Conservation (phyloP, 2,797 vertebrate species). For the Borostomias antarcticus region DNA sequence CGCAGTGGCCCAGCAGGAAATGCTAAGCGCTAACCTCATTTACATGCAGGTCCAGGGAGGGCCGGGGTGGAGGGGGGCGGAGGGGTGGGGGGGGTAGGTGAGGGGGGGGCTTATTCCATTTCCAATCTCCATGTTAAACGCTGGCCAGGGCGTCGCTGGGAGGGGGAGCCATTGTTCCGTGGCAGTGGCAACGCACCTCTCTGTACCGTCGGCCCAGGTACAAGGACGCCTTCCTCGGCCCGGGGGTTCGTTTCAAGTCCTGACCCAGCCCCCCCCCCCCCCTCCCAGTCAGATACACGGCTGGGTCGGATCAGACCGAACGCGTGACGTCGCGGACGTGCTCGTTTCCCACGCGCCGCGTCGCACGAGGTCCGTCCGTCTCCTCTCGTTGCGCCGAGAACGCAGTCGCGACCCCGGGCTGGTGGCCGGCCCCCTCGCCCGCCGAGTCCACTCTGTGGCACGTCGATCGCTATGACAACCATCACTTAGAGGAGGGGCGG, state of each 20-base stretch:
- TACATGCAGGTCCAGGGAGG: conserved; percentile 81
- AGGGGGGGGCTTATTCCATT: conserved; percentile 75
- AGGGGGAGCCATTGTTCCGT: conserved; percentile 76
- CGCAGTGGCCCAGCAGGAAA: conserved; percentile 75
- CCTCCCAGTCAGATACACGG: too few relatives aligned
- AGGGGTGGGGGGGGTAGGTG: conserved; percentile 41
- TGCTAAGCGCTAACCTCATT: conserved; percentile 79
- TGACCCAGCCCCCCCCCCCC: conserved; percentile 64
- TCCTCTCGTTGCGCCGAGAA: conserved; percentile 73
- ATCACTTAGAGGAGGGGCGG: conserved; percentile 79
- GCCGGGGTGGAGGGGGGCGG: conserved; percentile 59
- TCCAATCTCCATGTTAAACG: conserved; percentile 84
- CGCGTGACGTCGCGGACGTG: too few relatives aligned
- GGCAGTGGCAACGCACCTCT: conserved; percentile 46
- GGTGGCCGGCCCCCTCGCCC: conserved; percentile 69
- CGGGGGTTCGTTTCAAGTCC: too few relatives aligned
- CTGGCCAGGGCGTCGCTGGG: conserved; percentile 78
- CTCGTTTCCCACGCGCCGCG: too few relatives aligned
- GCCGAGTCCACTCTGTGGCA: conserved; percentile 71
- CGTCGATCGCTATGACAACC: conserved; percentile 84
- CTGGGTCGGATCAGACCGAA: too few relatives aligned
- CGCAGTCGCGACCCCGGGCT: too few relatives aligned
- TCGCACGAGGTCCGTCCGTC: too few relatives aligned
- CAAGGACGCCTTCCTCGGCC: neutral
- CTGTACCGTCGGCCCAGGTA: conserved; percentile 44